Evolutionary conservation across 2,888 invertebrate genomes (phyloP).

Genomic region (Sesia apiformis): DNA sequence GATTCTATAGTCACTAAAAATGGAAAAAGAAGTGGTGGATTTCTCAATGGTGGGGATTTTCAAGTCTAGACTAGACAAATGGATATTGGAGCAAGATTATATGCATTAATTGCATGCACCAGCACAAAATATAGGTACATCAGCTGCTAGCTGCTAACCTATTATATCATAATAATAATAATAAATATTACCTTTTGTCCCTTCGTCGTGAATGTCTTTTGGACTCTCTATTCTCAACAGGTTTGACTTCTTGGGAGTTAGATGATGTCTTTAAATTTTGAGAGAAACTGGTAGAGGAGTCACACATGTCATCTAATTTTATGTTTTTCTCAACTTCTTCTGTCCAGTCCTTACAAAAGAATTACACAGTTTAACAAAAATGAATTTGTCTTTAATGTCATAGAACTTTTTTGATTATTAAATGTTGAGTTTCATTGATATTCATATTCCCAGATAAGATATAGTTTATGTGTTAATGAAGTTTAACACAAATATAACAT

Average conservation of each 20-base stretch:
- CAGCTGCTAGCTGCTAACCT: too few relatives aligned
- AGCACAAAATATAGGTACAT: too few relatives aligned
- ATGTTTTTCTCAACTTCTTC: conserved; percentile 68
- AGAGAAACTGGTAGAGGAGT: conserved; percentile 49
- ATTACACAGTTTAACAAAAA: neutral
- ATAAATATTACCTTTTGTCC: conserved; percentile 45
- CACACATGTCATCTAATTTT: conserved; percentile 54
- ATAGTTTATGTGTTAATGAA: too few relatives aligned
- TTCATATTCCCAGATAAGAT: too few relatives aligned
- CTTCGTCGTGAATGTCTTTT: conserved; percentile 50
- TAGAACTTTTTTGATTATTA: neutral
- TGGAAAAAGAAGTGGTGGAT: too few relatives aligned
- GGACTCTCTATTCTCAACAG: conserved; percentile 37
- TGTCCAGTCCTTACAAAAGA: conserved; percentile 56
- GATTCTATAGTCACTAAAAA: too few relatives aligned
- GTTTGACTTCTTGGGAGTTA: conserved; percentile 40
- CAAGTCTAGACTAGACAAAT: too few relatives aligned
- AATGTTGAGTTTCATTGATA: neutral
- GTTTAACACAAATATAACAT: too few relatives aligned
- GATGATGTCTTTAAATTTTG: conserved; percentile 33
- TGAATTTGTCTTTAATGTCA: neutral
- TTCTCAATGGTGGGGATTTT: too few relatives aligned
- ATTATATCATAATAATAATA: too few relatives aligned
- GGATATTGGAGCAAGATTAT: too few relatives aligned
- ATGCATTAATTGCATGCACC: too few relatives aligned